These are phyloP conservation scores for Heliconius cydno DNA, from an alignment of 2,888 invertebrate species.

Conservation along the genomic window DNA sequence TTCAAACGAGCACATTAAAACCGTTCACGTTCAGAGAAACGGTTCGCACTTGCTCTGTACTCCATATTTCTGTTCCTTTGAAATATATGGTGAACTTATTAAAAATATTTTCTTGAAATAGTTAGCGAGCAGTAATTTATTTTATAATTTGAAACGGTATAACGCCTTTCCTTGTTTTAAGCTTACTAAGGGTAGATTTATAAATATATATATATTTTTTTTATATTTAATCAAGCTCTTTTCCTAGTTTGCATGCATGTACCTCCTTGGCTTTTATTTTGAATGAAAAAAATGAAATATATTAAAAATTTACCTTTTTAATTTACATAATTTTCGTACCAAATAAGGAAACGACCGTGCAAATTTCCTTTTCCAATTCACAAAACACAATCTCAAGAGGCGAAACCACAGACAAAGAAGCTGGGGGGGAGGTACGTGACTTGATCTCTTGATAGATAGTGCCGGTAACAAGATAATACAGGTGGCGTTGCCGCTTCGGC, in stretches of 20 bases:
- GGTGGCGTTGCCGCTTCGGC: conserved; percentile 5
- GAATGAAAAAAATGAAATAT: too few relatives aligned
- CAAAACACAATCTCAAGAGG: conserved; percentile 23
- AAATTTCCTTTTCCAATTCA: conserved; percentile 23
- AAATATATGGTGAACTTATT: conserved; percentile 19
- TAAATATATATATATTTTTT: too few relatives aligned
- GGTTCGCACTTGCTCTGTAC: neutral
- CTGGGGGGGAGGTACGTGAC: conserved; percentile 16
- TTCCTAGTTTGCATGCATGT: too few relatives aligned
- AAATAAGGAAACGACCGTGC: conserved; percentile 17
- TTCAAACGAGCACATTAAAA: conserved; percentile 9
- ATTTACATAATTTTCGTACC: neutral
- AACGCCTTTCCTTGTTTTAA: neutral
- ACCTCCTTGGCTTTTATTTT: too few relatives aligned
- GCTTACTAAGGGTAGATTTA: too few relatives aligned
- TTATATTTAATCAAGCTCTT: too few relatives aligned
- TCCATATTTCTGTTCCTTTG: conserved; percentile 5
- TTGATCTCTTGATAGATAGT: conserved; percentile 26
- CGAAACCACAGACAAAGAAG: conserved; percentile 23
- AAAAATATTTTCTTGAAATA: conserved; percentile 6
- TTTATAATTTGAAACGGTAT: conserved; percentile 9
- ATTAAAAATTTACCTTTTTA: too few relatives aligned
- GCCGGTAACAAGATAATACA: conserved; percentile 27
- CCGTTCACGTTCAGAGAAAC: conserved; percentile 4
- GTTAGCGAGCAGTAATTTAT: conserved; percentile 21